Conservation (phyloP, 2,888 invertebrate species). For the Stenichneumon culpator region DNA sequence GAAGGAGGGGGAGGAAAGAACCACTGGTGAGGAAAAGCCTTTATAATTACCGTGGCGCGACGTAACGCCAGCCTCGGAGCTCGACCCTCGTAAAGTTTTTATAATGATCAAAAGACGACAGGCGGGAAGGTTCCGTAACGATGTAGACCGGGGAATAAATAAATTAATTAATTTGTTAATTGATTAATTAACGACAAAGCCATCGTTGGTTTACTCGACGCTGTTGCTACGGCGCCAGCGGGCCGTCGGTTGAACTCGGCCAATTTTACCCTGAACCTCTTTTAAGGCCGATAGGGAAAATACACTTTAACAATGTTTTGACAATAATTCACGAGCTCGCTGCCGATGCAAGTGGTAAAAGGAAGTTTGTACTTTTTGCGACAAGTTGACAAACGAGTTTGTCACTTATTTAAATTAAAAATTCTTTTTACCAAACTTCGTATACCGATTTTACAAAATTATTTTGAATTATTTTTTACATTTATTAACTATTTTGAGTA, state of each 20-base stretch:
- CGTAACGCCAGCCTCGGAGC: conserved; percentile 60
- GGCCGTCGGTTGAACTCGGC: conserved; percentile 27
- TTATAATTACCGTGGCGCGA: conserved; percentile 63
- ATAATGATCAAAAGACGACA: conserved; percentile 61
- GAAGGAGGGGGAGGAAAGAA: not conserved
- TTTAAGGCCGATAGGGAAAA: not conserved
- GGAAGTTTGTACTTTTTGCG: not conserved
- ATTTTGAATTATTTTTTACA: not conserved
- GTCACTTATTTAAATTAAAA: too few relatives aligned
- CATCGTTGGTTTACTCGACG: conserved; percentile 51
- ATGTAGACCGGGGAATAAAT: conserved; percentile 55
- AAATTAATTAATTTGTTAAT: conserved; percentile 67
- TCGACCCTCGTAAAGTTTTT: conserved; percentile 65
- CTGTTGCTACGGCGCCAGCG: not conserved
- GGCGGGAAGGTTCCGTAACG: conserved; percentile 34
- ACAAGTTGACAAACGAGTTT: too few relatives aligned
- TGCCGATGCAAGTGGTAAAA: conserved; percentile 10
- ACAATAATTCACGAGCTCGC: conserved; percentile 38
- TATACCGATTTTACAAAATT: too few relatives aligned
- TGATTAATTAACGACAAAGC: conserved; percentile 67
- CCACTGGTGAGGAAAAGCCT: conserved; percentile 12
- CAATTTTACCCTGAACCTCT: conserved; percentile 35
- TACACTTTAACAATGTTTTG: conserved; percentile 41
- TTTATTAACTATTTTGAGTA: too few relatives aligned
- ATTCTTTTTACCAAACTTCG: too few relatives aligned